Evolutionary conservation across 2,888 invertebrate genomes (phyloP).

Genomic region (Anorthoa munda): DNA sequence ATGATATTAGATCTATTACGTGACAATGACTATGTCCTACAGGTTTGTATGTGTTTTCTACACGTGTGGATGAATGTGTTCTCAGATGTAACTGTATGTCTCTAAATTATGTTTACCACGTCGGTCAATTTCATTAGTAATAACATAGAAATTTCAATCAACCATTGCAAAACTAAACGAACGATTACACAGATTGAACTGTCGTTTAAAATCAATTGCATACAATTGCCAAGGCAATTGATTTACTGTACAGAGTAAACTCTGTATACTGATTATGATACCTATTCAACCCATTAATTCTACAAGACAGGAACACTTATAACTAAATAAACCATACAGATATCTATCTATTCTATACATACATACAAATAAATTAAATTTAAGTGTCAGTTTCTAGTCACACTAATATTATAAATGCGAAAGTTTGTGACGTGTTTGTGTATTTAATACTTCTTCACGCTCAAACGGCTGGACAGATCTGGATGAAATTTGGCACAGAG

Average conservation of each 20-base stretch:
- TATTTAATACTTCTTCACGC: too few relatives aligned
- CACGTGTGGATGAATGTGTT: neutral
- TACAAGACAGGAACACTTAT: conserved; percentile 4
- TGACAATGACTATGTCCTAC: too few relatives aligned
- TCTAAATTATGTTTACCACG: neutral
- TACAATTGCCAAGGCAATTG: conserved; percentile 38
- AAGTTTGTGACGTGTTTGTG: too few relatives aligned
- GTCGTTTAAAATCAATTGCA: conserved; percentile 29
- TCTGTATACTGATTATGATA: neutral
- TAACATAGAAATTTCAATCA: neutral
- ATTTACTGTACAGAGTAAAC: conserved; percentile 2
- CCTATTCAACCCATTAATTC: neutral
- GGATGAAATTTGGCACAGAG: too few relatives aligned
- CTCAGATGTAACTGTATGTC: too few relatives aligned
- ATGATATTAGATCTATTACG: too few relatives aligned
- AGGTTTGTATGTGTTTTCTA: neutral
- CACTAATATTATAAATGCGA: too few relatives aligned
- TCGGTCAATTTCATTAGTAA: neutral
- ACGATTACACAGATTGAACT: conserved; percentile 18
- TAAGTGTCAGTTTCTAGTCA: too few relatives aligned
- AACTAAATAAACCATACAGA: neutral
- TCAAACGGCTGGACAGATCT: too few relatives aligned
- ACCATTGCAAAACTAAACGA: neutral
- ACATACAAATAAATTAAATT: too few relatives aligned
- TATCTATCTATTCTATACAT: too few relatives aligned